Base-by-base conservation (phyloP, 2,888 invertebrate species). In the Antitype chi region DNA sequence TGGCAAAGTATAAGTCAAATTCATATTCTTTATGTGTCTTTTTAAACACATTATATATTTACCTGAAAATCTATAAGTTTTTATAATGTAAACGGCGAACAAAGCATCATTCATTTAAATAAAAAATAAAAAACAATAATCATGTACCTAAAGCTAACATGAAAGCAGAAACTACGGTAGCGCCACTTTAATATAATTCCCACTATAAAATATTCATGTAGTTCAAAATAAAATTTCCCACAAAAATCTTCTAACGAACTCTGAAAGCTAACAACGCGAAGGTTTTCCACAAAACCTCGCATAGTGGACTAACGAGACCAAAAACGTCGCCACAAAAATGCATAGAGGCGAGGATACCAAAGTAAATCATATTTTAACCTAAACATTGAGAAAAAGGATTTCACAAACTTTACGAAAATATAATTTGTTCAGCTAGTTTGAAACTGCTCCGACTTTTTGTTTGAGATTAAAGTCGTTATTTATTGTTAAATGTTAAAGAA, bases 331-430 rank as follows among this genome's bases (percentile, higher is more conserved):
- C 84, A 79, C 88, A 88, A 84, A 88, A 90, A 88, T 87, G 85
- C 82, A 81, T 72, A 70, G 52, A 77, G 74, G 63, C 69, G 20
- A 20, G 28, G 70, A 43, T 23, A 23, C 15, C 57, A 72, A 77
- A 77, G 71, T 88, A 86, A 90, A 90, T 91, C 88, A 88, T 82
- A 89, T 91, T 91, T 89, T 86, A 86, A 66, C 79, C 78, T 85
- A 87, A 89, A 88, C 86, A 87, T 86, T 83, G 82, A 87, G 88
- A 89, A 90, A 90, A 91, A 91, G 89, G 84, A 74, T 85, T 76
- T 78, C 84, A 62, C 67, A 60, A 80, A 79, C 74, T 82, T 84
- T 85, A 89, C 86, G 87, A 87, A 89, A 89, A 89, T 89, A 86
- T 81, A 88, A 89, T 90, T 89, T 88, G 88, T 86, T 88, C 84